Percentiles rank a stretch among this genome's conserved stretches.
These are phyloP conservation scores for Campoplex nolae DNA, from an alignment of 2,888 invertebrate species.

Conservation along the genomic window DNA sequence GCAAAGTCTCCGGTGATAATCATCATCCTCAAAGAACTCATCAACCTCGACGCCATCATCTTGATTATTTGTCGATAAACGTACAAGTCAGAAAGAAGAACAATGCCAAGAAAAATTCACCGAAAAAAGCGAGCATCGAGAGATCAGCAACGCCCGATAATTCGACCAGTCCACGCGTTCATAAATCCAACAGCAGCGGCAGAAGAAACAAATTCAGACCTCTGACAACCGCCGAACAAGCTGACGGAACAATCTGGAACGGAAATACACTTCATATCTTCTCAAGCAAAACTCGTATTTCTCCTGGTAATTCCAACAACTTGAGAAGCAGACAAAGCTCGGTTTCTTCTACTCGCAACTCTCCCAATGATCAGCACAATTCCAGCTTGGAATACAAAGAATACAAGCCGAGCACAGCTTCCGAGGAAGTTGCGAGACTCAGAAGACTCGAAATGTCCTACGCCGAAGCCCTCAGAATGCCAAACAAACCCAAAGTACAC, in stretches of 20 bases:
- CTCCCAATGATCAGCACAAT: conserved; percentile 79
- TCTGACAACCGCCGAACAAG: conserved; percentile 81
- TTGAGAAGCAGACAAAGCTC: conserved; percentile 65
- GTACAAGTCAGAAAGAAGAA: conserved; percentile 87
- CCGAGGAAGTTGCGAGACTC: conserved; percentile 93
- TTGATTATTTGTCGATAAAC: conserved; percentile 90
- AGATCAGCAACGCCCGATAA: conserved; percentile 73
- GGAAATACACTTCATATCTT: conserved; percentile 90
- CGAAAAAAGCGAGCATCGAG: conserved; percentile 70
- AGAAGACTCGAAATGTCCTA: conserved; percentile 93
- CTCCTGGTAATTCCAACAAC: conserved; percentile 81
- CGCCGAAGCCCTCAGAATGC: conserved; percentile 92
- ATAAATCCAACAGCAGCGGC: conserved; percentile 84
- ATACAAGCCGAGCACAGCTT: conserved; percentile 90
- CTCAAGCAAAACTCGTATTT: conserved; percentile 83
- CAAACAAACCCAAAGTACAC: conserved; percentile 86
- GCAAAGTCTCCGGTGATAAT: conserved; percentile 64
- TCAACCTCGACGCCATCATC: conserved; percentile 87
- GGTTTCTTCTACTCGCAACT: conserved; percentile 64
- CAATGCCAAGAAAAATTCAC: conserved; percentile 87
- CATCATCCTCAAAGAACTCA: conserved; percentile 62
- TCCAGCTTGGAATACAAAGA: conserved; percentile 80
- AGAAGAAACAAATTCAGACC: conserved; percentile 86
- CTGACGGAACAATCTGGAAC: conserved; percentile 87
- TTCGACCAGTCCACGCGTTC: conserved; percentile 88